Evolutionary conservation across 2,113 vertebrate genomes (phyloP).

Genomic region (Crypturellus undulatus): DNA sequence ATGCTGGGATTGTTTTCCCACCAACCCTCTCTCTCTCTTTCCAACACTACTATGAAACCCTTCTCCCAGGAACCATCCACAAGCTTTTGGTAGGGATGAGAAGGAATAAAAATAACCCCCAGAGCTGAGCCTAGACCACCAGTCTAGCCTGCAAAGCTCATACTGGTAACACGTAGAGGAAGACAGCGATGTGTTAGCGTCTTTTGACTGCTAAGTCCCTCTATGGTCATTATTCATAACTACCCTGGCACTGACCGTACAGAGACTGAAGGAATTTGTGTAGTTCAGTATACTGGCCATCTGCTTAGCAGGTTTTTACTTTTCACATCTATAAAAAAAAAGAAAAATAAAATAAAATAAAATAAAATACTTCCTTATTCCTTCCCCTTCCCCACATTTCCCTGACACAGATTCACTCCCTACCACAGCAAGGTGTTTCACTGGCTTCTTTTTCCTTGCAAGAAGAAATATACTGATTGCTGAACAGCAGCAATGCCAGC

Average conservation of each 20-base stretch:
- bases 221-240: neutral
- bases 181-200: neutral
- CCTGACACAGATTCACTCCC: neutral
- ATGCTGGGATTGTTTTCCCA: neutral
- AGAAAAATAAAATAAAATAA: too few species aligned
- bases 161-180: neutral
- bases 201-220: neutral
- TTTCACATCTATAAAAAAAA: neutral
- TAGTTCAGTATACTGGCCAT: neutral
- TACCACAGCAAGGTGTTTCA: neutral
- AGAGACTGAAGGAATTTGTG: neutral
- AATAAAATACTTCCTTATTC: neutral
- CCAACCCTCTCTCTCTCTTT: neutral
- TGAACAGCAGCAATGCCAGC: neutral
- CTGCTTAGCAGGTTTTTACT: neutral
- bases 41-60: neutral
- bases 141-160: neutral
- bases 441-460: neutral
- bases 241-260: accelerated
- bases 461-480: neutral
- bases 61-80: accelerated
- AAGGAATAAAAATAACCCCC: neutral
- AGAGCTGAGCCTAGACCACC: neutral
- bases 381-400: neutral
- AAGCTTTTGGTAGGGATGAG: neutral